Evolutionary conservation across 2,113 vertebrate genomes (phyloP).

Genomic region (Hassar affinis): DNA sequence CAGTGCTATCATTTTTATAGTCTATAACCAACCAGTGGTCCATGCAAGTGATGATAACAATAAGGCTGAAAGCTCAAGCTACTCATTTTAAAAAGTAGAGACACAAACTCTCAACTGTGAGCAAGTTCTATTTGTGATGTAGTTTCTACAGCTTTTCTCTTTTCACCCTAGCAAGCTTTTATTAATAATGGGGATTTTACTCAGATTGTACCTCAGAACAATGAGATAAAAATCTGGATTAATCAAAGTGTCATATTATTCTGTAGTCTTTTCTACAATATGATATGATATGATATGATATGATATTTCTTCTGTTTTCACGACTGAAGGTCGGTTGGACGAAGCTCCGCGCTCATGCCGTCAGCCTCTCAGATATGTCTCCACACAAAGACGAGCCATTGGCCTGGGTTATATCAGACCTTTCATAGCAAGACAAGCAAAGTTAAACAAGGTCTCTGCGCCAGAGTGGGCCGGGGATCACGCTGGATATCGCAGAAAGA

Average conservation of each 20-base stretch:
- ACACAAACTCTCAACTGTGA: not conserved
- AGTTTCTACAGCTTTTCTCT: not conserved
- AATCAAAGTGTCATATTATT: not conserved
- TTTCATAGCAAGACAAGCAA: conserved; percentile 36
- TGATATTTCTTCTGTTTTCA: no score
- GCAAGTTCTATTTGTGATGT: not conserved
- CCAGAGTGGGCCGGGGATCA: conserved; percentile 31
- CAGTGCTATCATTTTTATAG: no score
- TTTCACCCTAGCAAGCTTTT: not conserved
- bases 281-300: no score
- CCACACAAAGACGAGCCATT: conserved; percentile 35
- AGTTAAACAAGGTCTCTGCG: conserved; percentile 34
- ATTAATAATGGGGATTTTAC: not conserved
- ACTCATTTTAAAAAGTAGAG: not conserved
- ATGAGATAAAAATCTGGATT: not conserved
- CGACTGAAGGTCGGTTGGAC: not conserved
- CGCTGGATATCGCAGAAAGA: conserved; percentile 15
- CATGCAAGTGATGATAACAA: not conserved
- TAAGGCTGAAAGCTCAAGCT: not conserved
- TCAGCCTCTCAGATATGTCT: conserved; percentile 18
- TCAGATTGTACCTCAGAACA: not conserved
- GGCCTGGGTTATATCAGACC: conserved; percentile 38
- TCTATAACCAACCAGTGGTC: not conserved
- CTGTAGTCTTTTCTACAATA: not conserved
- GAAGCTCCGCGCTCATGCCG: not conserved